Evolutionary conservation across 2,888 invertebrate genomes (phyloP).

Genomic region (Rhyacophila evoluta): DNA sequence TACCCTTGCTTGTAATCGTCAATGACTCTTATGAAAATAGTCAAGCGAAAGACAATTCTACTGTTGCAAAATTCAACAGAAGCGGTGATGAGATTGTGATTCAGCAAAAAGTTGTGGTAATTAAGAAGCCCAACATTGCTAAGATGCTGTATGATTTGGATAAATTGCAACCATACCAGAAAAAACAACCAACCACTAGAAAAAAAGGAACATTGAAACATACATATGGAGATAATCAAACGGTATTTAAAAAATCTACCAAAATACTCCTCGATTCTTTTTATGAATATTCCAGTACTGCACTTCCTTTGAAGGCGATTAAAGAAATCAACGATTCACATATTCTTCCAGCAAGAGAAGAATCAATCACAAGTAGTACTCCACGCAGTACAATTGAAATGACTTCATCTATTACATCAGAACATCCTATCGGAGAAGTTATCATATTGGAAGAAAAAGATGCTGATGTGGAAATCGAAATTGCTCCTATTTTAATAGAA

Average conservation of each 20-base stretch:
- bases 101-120: conserved; percentile 59
- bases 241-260: conserved; percentile 43
- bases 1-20: conserved; percentile 44
- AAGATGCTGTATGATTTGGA: conserved; percentile 55
- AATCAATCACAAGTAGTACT: neutral
- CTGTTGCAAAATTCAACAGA: conserved; percentile 48
- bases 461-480: neutral
- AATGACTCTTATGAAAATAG: conserved; percentile 30
- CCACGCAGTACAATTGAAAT: neutral
- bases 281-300: neutral
- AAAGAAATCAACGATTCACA: neutral
- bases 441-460: neutral
- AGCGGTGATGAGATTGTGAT: conserved; percentile 61
- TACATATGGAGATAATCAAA: conserved; percentile 64
- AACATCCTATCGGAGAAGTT: neutral
- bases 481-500: neutral
- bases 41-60: conserved; percentile 23
- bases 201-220: conserved; percentile 68
- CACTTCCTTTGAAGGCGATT: neutral
- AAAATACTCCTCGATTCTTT: conserved; percentile 32
- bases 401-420: neutral
- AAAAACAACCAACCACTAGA: conserved; percentile 64
- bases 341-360: neutral
- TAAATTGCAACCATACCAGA: conserved; percentile 53
- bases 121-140: conserved; percentile 57